These are phyloP conservation scores for Scomberomorus guttatus DNA, from an alignment of 2,797 vertebrate genomes.

Conservation along the genomic window DNA sequence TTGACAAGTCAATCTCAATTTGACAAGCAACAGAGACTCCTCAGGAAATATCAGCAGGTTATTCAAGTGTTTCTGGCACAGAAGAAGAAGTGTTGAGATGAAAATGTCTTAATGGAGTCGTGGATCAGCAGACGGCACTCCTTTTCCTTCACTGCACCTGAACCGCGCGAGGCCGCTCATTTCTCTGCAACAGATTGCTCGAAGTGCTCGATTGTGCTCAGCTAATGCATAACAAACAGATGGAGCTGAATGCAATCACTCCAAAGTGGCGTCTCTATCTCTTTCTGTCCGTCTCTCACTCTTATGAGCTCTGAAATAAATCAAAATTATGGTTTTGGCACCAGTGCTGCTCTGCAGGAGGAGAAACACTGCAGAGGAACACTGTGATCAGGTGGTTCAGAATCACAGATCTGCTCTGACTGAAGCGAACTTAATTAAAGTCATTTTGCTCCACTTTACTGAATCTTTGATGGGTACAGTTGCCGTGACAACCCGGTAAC, in stretches of 20 bases:
- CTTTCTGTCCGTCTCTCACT: background rate
- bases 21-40: background rate
- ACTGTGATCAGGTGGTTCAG: background rate
- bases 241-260: conserved; percentile 54
- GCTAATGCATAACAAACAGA: conserved; percentile 74
- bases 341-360: background rate
- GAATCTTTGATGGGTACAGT: conserved; percentile 29
- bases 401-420: conserved; percentile 14
- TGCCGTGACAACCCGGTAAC: conserved; percentile 48
- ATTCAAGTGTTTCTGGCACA: conserved; percentile 32
- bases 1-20: conserved; percentile 39
- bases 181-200: conserved; percentile 56
- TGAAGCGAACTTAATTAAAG: conserved; percentile 28
- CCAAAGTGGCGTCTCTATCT: conserved; percentile 28
- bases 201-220: conserved; percentile 62
- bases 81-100: conserved; percentile 36
- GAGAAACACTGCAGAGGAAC: conserved; percentile 16
- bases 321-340: conserved; percentile 51
- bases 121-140: conserved; percentile 23
- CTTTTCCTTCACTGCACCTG: conserved; percentile 15
- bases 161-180: conserved; percentile 42
- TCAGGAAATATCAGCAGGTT: conserved; percentile 15
- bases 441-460: conserved; percentile 16
- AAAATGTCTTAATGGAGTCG: conserved; percentile 44
- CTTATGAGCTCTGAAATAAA: conserved; percentile 41